These are phyloP conservation scores for Tipula lateralis DNA, from an alignment of 2,888 invertebrate species.

Conservation along the genomic window DNA sequence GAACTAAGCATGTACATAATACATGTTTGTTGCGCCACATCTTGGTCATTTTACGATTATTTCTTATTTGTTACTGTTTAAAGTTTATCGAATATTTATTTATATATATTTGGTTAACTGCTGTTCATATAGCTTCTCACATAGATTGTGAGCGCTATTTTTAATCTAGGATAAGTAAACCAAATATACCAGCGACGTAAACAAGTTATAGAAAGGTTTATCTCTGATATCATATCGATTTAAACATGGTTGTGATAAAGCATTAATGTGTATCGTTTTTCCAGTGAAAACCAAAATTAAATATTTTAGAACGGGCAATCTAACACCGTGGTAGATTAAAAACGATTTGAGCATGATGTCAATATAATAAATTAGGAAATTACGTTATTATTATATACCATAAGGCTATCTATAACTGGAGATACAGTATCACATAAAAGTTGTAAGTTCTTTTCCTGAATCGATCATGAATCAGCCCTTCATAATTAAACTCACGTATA, in stretches of 20 bases:
- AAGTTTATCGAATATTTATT: too few species aligned
- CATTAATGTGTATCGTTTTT: background rate
- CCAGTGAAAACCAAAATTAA: background rate
- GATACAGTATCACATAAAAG: too few species aligned
- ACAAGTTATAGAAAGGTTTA: background rate
- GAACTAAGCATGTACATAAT: background rate
- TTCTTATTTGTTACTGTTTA: too few species aligned
- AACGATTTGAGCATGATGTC: background rate
- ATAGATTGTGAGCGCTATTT: background rate
- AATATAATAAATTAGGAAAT: background rate
- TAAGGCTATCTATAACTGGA: too few species aligned
- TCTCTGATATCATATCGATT: background rate
- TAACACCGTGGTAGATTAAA: background rate
- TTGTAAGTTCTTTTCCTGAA: too few species aligned
- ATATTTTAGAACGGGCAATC: too few species aligned
- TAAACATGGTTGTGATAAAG: background rate
- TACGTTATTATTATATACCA: too few species aligned
- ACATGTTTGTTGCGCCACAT: background rate
- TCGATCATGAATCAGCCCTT: too few species aligned
- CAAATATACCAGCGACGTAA: background rate
- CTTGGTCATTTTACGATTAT: background rate
- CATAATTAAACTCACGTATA: too few species aligned
- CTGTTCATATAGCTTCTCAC: background rate
- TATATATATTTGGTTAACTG: background rate
- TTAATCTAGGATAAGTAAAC: background rate